These are phyloP conservation scores for Struthidea cinerea DNA, from an alignment of 2,113 vertebrate species.

Conservation along the genomic window DNA sequence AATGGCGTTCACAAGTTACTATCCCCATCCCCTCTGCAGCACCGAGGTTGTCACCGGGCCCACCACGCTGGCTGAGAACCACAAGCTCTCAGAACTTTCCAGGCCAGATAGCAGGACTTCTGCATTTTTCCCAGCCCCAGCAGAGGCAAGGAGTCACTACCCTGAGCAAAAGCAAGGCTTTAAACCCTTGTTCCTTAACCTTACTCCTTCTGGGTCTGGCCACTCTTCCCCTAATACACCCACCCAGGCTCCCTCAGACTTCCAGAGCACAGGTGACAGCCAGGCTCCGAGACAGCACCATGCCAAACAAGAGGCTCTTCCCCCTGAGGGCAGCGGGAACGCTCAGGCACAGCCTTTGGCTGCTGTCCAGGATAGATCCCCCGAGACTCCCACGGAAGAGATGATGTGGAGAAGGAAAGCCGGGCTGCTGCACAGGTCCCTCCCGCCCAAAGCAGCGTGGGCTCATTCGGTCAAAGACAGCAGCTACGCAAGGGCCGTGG, in stretches of 20 bases:
- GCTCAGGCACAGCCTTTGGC: not conserved
- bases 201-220: not conserved
- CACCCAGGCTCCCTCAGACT: not conserved
- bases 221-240: not conserved
- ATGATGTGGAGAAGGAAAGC: conserved; percentile 21
- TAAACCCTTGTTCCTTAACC: conserved; percentile 1
- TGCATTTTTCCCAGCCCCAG: not conserved
- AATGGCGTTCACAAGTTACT: not conserved
- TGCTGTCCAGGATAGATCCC: not conserved
- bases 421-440: conserved; percentile 5
- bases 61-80: not conserved
- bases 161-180: conserved; percentile 38
- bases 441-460: conserved; percentile 22
- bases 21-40: not conserved
- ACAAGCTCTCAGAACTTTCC: conserved; percentile 19
- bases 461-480: not conserved
- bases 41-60: not conserved
- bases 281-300: not conserved
- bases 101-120: conserved; percentile 42
- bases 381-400: conserved; percentile 54
- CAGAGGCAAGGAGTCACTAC: conserved; percentile 17
- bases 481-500: not conserved
- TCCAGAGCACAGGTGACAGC: not conserved
- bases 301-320: not conserved
- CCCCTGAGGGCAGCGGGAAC: not conserved